A percentile compares a stretch with the other conserved stretches of the same genome.
Conservation (phyloP, 2,797 vertebrate species). For the Pitangus sulphuratus region DNA sequence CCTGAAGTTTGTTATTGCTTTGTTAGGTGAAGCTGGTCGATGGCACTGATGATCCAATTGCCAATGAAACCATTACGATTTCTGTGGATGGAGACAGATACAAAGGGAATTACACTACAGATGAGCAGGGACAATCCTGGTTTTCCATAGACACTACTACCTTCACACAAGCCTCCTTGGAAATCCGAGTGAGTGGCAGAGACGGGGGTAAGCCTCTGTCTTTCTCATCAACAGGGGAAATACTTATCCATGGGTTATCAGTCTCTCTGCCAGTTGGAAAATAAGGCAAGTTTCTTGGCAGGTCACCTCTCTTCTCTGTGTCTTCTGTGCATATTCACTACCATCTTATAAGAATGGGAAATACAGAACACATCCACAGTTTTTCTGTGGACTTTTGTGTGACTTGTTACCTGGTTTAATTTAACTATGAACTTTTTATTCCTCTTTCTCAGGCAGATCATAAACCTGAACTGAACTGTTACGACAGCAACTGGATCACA, state of each 20-base stretch:
- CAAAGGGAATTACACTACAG: slow-evolving; percentile 60
- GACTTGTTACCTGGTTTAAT: not conserved
- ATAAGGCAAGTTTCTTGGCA: not conserved
- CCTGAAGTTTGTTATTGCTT: not conserved
- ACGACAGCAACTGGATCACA: slow-evolving; percentile 48
- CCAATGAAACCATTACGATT: slow-evolving; percentile 53
- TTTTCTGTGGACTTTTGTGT: not conserved
- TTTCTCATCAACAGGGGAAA: not conserved
- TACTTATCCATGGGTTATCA: not conserved
- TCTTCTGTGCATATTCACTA: not conserved
- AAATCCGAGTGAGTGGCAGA: slow-evolving; percentile 68
- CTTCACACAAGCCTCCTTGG: slow-evolving; percentile 9
- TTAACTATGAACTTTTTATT: not conserved
- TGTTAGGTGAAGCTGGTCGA: slow-evolving; percentile 71
- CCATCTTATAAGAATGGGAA: not conserved
- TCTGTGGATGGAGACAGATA: not conserved
- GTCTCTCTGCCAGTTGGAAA: not conserved
- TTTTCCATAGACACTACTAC: slow-evolving; percentile 70
- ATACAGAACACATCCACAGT: not conserved
- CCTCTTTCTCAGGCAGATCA: slow-evolving; percentile 62
- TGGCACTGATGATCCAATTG: slow-evolving; percentile 58
- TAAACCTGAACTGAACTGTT: slow-evolving; percentile 34
- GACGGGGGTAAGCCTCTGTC: not conserved
- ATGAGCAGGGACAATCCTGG: slow-evolving; percentile 52
- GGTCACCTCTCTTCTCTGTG: not conserved